A percentile compares a stretch with the other conserved stretches of the same genome.
phyloP scores from a whole-genome alignment of 2,113 vertebrate species.

The Hucho hucho region DNA sequence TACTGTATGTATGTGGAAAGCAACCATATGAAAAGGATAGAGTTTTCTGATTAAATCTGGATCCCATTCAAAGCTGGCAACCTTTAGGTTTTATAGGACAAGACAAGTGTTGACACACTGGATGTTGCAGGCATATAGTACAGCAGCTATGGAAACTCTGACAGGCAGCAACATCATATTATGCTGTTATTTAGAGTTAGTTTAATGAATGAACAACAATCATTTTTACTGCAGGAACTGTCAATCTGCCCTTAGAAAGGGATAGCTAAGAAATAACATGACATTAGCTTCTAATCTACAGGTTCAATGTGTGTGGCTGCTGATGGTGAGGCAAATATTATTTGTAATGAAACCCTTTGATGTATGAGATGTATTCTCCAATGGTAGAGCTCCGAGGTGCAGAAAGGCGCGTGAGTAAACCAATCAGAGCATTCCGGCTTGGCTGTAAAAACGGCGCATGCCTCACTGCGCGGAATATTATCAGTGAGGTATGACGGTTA shows the following conservation, averaged over 20 bases:
- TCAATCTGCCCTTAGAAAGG: not conserved
- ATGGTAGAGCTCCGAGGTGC: not conserved
- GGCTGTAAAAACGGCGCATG: slow-evolving; percentile 18
- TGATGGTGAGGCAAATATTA: no score
- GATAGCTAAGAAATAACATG: not conserved
- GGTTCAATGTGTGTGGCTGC: not conserved
- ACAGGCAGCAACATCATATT: no score
- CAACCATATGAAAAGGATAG: no score
- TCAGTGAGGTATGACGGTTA: not conserved
- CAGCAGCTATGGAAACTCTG: no score
- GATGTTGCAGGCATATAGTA: no score
- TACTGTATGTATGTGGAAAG: no score
- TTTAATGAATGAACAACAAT: not conserved
- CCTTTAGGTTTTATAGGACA: no score
- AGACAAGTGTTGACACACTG: no score
- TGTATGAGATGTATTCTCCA: slow-evolving; percentile 29
- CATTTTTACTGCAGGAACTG: not conserved
- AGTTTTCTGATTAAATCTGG: no score
- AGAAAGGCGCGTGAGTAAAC: not conserved
- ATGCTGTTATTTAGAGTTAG: no score
- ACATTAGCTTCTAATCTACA: not conserved
- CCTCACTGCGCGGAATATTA: not conserved
- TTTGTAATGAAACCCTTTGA: no score
- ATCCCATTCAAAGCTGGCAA: no score
- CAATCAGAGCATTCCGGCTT: not conserved